Conservation (phyloP, 2,113 vertebrate species). For the Larimichthys crocea region DNA sequence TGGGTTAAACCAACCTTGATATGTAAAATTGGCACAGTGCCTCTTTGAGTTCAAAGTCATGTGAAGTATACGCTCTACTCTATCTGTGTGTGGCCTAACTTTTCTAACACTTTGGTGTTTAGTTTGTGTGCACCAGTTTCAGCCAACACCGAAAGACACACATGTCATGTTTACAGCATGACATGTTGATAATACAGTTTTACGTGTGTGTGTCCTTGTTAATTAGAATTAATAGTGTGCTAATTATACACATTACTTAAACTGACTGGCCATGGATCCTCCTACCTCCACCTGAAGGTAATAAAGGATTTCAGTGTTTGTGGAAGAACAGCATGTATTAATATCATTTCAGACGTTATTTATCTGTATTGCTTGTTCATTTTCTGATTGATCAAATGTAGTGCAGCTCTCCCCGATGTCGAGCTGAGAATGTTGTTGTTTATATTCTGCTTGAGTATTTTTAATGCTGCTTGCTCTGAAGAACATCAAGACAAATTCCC, state of each 20-base stretch:
- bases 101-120: no score
- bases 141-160: no score
- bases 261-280: no score
- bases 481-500: neutral
- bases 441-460: constrained; percentile 9
- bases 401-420: neutral
- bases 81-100: neutral
- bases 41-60: neutral
- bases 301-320: neutral
- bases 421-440: neutral
- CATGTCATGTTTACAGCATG: no score
- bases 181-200: no score
- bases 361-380: neutral
- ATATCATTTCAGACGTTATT: neutral
- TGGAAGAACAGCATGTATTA: neutral
- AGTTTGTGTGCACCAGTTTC: no score
- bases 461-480: neutral
- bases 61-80: neutral
- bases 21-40: neutral
- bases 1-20: neutral
- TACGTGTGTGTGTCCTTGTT: no score
- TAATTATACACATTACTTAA: no score
- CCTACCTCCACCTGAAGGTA: neutral
- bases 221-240: no score
- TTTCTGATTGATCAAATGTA: neutral